These are phyloP conservation scores for Hippocampus zosterae DNA, from an alignment of 2,113 vertebrate genomes.

Conservation along the genomic window DNA sequence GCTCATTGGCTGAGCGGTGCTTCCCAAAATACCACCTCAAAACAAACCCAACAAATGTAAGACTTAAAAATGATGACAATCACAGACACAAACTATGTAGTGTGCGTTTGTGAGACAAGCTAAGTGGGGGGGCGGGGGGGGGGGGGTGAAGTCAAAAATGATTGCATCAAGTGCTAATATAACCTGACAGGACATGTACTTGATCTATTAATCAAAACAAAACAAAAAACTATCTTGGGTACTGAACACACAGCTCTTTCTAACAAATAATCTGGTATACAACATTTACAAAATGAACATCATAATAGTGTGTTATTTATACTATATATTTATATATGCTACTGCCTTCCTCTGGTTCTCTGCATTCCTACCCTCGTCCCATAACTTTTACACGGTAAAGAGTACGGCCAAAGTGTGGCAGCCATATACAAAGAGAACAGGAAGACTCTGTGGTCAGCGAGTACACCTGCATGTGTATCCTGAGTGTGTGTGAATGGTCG, in stretches of 20 bases:
- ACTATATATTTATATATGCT: conserved; percentile 69
- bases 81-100: conserved; percentile 52
- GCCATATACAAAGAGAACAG: conserved; percentile 67
- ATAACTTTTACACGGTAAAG: conserved; percentile 41
- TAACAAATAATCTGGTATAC: conserved; percentile 73
- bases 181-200: conserved; percentile 66
- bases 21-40: conserved; percentile 31
- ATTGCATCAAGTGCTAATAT: conserved; percentile 68
- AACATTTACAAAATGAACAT: conserved; percentile 73
- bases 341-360: conserved; percentile 69
- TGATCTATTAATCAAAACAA: conserved; percentile 61
- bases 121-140: neutral
- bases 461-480: conserved; percentile 69
- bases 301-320: conserved; percentile 65
- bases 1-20: conserved; percentile 43
- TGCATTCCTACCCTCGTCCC: conserved; percentile 45
- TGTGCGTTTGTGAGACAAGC: conserved; percentile 40
- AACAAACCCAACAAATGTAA: conserved; percentile 45
- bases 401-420: conserved; percentile 48
- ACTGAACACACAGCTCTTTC: conserved; percentile 69
- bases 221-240: conserved; percentile 60
- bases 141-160: conserved; percentile 42
- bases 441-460: conserved; percentile 72
- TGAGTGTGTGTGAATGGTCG: conserved; percentile 67
- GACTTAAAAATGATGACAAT: conserved; percentile 48